Evolutionary conservation across 2,888 invertebrate genomes (phyloP).

Genomic region (Trichogramma dendrolimi): DNA sequence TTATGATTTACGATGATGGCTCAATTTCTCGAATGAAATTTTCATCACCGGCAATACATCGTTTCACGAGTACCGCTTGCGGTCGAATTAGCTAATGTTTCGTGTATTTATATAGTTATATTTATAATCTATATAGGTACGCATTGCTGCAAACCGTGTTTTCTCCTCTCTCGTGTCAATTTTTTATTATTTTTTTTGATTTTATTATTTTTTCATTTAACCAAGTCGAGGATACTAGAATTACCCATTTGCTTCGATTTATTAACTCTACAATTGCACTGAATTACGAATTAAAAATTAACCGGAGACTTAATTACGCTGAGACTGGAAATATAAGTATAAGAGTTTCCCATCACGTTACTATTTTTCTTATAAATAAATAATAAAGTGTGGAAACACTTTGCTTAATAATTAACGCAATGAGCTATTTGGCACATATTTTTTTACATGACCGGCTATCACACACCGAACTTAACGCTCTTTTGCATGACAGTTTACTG

Average conservation of each 20-base stretch:
- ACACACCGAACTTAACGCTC: too few species aligned
- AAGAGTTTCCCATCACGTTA: too few species aligned
- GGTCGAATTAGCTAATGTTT: too few species aligned
- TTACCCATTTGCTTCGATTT: conserved; percentile 36
- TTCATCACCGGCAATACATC: conserved; percentile 1
- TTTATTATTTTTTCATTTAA: conserved; percentile 5
- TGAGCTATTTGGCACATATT: not conserved
- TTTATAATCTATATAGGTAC: too few species aligned
- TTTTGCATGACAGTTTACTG: too few species aligned
- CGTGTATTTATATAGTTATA: too few species aligned
- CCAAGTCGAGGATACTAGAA: conserved; percentile 47
- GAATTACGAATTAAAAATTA: conserved; percentile 43
- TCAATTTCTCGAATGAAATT: conserved; percentile 2
- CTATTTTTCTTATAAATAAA: too few species aligned
- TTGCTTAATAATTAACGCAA: conserved; percentile 10
- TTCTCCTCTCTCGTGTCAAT: not conserved
- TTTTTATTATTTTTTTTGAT: conserved; percentile 15
- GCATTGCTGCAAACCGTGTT: not conserved
- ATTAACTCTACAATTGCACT: conserved; percentile 50
- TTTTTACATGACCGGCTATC: too few species aligned
- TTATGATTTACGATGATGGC: conserved; percentile 5
- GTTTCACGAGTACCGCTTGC: conserved; percentile 1
- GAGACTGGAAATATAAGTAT: not conserved
- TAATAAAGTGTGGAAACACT: too few species aligned
- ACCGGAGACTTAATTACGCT: conserved; percentile 31